A percentile compares a stretch with the other conserved stretches of the same genome.
Evolutionary conservation across 35 echinoderm and acorn worm species (phyloP).

Genomic region (Hemicentrotus pulcherrimus): DNA sequence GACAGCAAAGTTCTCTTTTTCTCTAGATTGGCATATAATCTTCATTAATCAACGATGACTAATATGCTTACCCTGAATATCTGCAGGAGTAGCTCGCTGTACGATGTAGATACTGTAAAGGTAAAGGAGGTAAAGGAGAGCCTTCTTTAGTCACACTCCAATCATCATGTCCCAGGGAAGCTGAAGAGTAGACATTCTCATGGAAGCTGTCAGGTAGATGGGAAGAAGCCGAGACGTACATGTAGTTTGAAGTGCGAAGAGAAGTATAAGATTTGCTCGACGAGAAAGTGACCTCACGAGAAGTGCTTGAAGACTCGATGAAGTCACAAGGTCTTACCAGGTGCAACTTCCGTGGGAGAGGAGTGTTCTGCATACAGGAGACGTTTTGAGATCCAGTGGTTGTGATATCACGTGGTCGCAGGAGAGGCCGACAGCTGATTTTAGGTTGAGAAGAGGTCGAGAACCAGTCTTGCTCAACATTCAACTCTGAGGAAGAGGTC

Average conservation of each 20-base stretch:
- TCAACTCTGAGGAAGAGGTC: background rate
- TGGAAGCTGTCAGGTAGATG: background rate
- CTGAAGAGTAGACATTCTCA: background rate
- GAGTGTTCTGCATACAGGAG: background rate
- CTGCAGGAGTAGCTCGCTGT: background rate
- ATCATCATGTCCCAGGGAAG: background rate
- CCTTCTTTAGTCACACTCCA: background rate
- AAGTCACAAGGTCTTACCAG: background rate
- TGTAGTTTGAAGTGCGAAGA: background rate
- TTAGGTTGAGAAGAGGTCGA: background rate
- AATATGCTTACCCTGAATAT: background rate
- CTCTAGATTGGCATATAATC: background rate
- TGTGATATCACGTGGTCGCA: background rate
- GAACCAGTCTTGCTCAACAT: background rate
- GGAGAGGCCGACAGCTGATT: background rate
- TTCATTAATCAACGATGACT: background rate
- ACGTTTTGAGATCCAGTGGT: background rate
- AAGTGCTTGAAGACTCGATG: background rate
- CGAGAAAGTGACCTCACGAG: background rate
- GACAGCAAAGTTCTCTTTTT: background rate
- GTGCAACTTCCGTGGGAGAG: background rate
- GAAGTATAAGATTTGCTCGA: background rate
- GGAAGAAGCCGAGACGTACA: background rate
- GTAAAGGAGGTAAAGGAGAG: background rate
- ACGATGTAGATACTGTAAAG: background rate